These are phyloP conservation scores for Nerophis ophidion DNA, from an alignment of 2,113 vertebrate species.

Conservation along the genomic window DNA sequence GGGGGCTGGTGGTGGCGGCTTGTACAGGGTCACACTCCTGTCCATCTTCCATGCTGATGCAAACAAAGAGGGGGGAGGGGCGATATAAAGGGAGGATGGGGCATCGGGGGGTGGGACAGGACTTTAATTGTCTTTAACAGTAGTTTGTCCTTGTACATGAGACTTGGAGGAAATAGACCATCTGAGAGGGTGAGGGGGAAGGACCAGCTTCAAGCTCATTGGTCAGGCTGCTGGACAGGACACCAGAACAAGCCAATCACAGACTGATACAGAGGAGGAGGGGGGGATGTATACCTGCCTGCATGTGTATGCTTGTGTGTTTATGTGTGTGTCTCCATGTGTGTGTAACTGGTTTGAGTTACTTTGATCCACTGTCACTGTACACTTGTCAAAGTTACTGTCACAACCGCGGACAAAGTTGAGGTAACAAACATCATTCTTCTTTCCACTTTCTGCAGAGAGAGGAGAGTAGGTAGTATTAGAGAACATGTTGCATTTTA, in stretches of 20 bases:
- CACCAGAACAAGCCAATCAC: slow-evolving; percentile 60
- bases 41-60: slow-evolving; percentile 73
- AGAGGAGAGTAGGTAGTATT: not conserved
- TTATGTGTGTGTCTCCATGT: slow-evolving; percentile 33
- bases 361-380: slow-evolving; percentile 70
- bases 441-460: slow-evolving; percentile 40
- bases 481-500: not conserved
- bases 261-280: slow-evolving; percentile 64
- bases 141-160: slow-evolving; percentile 47
- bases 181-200: slow-evolving; percentile 12
- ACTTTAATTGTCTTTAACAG: slow-evolving; percentile 41
- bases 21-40: slow-evolving; percentile 55
- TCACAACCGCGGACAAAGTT: slow-evolving; percentile 66
- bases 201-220: slow-evolving; percentile 63
- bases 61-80: slow-evolving; percentile 48
- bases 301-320: slow-evolving; percentile 35
- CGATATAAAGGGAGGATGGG: slow-evolving; percentile 28
- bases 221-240: slow-evolving; percentile 54
- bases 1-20: not conserved
- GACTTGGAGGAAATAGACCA: slow-evolving; percentile 30
- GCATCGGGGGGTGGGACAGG: slow-evolving; percentile 13
- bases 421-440: slow-evolving; percentile 67
- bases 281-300: slow-evolving; percentile 42
- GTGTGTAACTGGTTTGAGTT: slow-evolving; percentile 55
- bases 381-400: slow-evolving; percentile 71